Evolutionary conservation across 2,888 invertebrate species (phyloP).

Genomic region (Melangyna quadrimaculata): DNA sequence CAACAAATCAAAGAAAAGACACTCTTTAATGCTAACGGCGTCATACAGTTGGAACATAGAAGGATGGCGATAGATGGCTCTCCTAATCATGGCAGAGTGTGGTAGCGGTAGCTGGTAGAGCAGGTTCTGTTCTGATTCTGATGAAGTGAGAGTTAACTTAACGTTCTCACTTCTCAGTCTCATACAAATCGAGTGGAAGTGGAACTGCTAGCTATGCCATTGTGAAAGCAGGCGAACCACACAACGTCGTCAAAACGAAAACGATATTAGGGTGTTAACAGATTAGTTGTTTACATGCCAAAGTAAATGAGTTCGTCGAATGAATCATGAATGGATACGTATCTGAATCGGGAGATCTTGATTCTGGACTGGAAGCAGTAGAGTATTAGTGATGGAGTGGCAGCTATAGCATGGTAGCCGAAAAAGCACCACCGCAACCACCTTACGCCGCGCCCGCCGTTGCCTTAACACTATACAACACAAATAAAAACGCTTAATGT

Average conservation of each 20-base stretch:
- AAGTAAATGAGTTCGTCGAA: constrained; percentile 78
- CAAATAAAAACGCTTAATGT: constrained; percentile 51
- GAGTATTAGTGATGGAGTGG: neutral
- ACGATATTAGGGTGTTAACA: constrained; percentile 78
- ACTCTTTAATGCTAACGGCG: constrained; percentile 31
- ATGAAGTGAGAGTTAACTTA: constrained; percentile 11
- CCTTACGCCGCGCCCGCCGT: constrained; percentile 32
- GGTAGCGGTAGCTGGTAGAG: neutral
- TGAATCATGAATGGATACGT: constrained; percentile 68
- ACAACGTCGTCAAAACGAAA: constrained; percentile 41
- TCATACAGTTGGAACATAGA: neutral
- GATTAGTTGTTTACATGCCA: constrained; percentile 81
- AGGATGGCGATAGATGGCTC: constrained; percentile 34
- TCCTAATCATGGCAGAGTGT: neutral
- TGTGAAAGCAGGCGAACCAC: constrained; percentile 50
- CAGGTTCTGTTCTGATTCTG: constrained; percentile 23
- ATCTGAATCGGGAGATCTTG: constrained; percentile 23
- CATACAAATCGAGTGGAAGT: constrained; percentile 20
- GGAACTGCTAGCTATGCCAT: constrained; percentile 35
- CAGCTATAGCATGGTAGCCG: constrained; percentile 37
- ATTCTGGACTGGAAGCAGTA: constrained; percentile 9
- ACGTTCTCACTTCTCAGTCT: constrained; percentile 5
- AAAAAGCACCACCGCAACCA: constrained; percentile 28
- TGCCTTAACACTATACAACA: constrained; percentile 15
- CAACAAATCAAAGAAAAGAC: constrained; percentile 68